These are phyloP conservation scores for Folsomia manolachei DNA, from an alignment of 2,888 invertebrate genomes.

Conservation along the genomic window DNA sequence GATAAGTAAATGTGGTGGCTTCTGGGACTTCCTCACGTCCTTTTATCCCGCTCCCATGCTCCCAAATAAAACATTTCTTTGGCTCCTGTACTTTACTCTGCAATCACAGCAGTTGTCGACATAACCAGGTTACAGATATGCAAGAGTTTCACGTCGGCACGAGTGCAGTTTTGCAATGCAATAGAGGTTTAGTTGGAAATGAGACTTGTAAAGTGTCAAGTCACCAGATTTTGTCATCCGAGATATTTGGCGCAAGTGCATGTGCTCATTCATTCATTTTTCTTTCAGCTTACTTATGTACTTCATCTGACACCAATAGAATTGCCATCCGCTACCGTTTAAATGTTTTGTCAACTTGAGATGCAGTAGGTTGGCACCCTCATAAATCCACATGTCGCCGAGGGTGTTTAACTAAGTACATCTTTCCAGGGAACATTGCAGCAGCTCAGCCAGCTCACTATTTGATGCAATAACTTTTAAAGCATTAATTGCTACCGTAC, in stretches of 20 bases:
- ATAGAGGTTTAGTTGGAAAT: background rate
- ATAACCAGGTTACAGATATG: background rate
- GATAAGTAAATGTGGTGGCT: too few species aligned
- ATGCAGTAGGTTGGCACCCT: background rate
- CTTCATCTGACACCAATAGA: background rate
- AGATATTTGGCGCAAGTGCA: background rate
- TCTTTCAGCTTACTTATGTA: background rate
- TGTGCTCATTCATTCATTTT: conserved; percentile 4
- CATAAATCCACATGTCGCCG: background rate
- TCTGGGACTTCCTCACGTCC: too few species aligned
- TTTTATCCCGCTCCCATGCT: too few species aligned
- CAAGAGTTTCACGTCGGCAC: too few species aligned
- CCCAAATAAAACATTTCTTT: too few species aligned
- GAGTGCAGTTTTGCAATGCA: background rate
- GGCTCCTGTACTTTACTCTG: too few species aligned
- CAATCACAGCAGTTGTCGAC: background rate
- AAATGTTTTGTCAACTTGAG: background rate
- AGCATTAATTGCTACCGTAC: background rate
- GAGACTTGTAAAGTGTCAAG: too few species aligned
- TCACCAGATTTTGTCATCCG: background rate
- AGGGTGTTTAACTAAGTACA: background rate
- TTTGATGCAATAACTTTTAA: background rate
- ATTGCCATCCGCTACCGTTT: background rate
- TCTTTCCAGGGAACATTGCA: background rate
- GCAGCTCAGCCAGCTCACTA: background rate